These are phyloP conservation scores for Emydoidea blandingii DNA, from an alignment of 2,797 vertebrate genomes.

Conservation along the genomic window DNA sequence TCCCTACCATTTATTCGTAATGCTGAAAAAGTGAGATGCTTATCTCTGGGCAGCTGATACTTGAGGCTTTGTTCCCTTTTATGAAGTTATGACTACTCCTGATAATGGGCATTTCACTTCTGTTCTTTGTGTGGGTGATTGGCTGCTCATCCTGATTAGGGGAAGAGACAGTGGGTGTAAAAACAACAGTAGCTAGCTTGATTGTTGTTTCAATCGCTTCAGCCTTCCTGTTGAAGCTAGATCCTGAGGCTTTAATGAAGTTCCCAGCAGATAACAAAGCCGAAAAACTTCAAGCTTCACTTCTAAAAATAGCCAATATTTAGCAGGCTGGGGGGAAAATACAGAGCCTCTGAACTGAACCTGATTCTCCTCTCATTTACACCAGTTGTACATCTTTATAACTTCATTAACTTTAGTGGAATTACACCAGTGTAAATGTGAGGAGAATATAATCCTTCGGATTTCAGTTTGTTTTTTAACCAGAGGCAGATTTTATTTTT, in stretches of 20 bases:
- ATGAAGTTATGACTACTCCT: neutral
- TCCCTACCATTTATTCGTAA: neutral
- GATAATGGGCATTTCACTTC: neutral
- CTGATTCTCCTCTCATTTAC: rapidly evolving
- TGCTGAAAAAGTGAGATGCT: slow-evolving; percentile 19
- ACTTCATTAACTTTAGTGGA: neutral
- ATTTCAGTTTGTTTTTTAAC: neutral
- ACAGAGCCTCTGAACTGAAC: neutral
- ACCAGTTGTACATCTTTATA: neutral
- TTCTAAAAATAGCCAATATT: neutral
- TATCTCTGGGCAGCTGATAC: slow-evolving; percentile 5
- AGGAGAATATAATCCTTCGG: neutral
- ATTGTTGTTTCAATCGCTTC: neutral
- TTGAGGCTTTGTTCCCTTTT: neutral
- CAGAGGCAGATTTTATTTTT: neutral
- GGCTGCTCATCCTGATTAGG: neutral
- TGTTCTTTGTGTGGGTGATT: neutral
- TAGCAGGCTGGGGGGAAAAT: neutral
- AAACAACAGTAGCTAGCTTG: rapidly evolving
- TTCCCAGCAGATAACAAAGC: neutral
- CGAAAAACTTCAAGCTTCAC: neutral
- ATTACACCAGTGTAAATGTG: neutral
- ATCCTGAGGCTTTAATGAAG: neutral
- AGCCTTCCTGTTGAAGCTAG: slow-evolving; percentile 9
- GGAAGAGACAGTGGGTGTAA: neutral